These are phyloP conservation scores for Nemopilema nomurai DNA, from an alignment of 30 jellyfish, hydroid and myxozoan genomes.

Conservation along the genomic window DNA sequence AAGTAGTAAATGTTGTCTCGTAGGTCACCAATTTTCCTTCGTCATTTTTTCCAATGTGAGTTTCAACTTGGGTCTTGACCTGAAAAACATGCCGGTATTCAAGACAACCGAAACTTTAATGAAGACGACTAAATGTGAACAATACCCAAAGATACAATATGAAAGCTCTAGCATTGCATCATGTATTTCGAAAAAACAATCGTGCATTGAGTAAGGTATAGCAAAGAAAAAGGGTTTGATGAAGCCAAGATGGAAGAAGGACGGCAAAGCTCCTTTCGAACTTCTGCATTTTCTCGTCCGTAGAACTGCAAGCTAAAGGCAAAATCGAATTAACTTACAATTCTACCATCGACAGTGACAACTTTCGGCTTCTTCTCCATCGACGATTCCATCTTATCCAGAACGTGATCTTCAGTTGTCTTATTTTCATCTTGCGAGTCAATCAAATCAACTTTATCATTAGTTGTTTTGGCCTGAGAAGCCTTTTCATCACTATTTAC, in stretches of 20 bases:
- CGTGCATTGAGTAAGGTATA: no score
- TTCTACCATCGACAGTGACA: constrained; percentile 11
- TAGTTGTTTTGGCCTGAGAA: neutral
- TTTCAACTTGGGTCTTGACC: constrained; percentile 32
- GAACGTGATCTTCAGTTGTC: constrained; percentile 5
- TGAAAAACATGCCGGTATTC: constrained; percentile 2
- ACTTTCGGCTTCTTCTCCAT: constrained; percentile 37
- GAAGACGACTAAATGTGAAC: no score
- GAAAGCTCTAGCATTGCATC: no score
- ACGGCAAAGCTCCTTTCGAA: no score
- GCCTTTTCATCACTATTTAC: neutral
- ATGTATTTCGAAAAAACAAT: no score
- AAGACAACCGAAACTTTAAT: no score
- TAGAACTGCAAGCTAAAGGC: no score
- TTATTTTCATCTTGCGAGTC: neutral
- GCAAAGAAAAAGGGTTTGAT: no score
- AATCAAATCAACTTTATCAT: neutral
- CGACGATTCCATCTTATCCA: constrained; percentile 43
- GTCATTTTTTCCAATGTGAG: constrained; percentile 49
- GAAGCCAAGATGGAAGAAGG: neutral
- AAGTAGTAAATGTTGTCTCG: constrained; percentile 48
- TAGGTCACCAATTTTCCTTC: constrained; percentile 49
- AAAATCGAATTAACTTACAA: neutral
- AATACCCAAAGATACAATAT: no score
- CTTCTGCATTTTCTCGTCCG: no score